Base-by-base conservation (phyloP, 2,113 vertebrate genomes). In the Phylloscopus trochiloides region DNA sequence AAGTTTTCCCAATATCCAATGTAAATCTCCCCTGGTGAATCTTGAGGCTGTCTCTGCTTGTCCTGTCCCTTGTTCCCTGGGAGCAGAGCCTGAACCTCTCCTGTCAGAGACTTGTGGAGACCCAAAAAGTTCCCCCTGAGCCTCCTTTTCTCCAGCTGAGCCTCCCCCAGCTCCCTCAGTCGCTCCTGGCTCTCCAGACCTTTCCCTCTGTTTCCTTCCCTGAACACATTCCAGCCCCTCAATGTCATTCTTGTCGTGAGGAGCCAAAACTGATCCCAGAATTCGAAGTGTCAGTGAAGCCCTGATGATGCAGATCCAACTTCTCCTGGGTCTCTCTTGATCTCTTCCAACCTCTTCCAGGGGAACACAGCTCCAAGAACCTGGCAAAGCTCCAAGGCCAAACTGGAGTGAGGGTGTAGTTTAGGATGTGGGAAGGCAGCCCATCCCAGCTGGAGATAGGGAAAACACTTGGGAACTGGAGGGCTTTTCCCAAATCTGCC, bases 81-180 rank as follows among this genome's bases (percentile, higher is more conserved):
- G 5, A 48, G 48, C 18, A 76, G 55, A 83, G 3, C 12, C 17
- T 0, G 0, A 54, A 0, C 3, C 2, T 2, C 8, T 76, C 17
- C 14, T 36, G 14, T 42, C 11, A 42, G 25, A 19, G 78, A 31
- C 0, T 34, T 40, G 7, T 13, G 7, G 5, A 48, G 47, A 54
- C 9, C 1, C 9, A 31, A 11, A 54, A 54, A 16, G 8, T 22
- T 1, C 14, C 13, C 0, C 14, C 7, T 10, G 34, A 70, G 7
- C 31, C 10, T 54, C 17, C 29, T 61, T 61, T 82, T 12, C 68
- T 82, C 34, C 70, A 90, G 5, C 6, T 42, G 62, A 82, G 20
- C 4, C 3, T 3, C 2, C 4, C 19, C 7, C n/a, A 67, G 4
- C 3, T 68, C 47, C 20, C 4, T 61, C 34, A 68, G 54, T 40